Conservation (phyloP, 2,888 invertebrate species). For the Laothoe populi region DNA sequence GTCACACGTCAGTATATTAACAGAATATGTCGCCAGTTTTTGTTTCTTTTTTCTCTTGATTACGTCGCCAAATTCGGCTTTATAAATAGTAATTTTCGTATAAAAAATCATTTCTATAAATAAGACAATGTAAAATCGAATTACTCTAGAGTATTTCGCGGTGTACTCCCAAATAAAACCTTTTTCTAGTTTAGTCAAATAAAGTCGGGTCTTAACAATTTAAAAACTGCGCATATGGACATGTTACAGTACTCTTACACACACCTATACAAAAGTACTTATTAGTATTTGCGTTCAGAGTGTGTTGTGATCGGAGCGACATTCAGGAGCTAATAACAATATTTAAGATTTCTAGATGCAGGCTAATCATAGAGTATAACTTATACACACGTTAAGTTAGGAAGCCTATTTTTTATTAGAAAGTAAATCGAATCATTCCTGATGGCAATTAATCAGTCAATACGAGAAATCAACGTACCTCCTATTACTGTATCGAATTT, state of each 20-base stretch:
- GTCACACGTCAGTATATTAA: too few relatives aligned
- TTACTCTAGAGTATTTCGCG: too few relatives aligned
- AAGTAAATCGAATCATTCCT: constrained; percentile 42
- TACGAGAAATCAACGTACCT: constrained; percentile 28
- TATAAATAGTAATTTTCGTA: too few relatives aligned
- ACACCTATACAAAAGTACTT: not conserved
- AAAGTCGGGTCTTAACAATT: too few relatives aligned
- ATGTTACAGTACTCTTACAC: not conserved
- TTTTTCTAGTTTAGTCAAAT: too few relatives aligned
- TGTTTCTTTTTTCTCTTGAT: too few relatives aligned
- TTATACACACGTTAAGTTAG: constrained; percentile 23
- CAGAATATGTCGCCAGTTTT: too few relatives aligned
- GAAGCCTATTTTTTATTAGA: constrained; percentile 38
- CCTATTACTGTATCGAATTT: constrained; percentile 42
- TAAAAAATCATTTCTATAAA: too few relatives aligned
- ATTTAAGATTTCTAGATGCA: constrained; percentile 17
- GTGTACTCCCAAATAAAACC: too few relatives aligned
- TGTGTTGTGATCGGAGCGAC: constrained; percentile 8
- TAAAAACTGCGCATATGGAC: too few relatives aligned
- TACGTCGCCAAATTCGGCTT: too few relatives aligned
- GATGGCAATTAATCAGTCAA: constrained; percentile 44
- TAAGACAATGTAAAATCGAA: too few relatives aligned
- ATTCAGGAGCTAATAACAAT: constrained; percentile 13
- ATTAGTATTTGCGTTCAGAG: not conserved
- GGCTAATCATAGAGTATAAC: constrained; percentile 7